Evolutionary conservation across 2,888 invertebrate species (phyloP), one percentile per base, ranked within the genome.

Genomic region (Hydroisotoma schaefferi): DNA sequence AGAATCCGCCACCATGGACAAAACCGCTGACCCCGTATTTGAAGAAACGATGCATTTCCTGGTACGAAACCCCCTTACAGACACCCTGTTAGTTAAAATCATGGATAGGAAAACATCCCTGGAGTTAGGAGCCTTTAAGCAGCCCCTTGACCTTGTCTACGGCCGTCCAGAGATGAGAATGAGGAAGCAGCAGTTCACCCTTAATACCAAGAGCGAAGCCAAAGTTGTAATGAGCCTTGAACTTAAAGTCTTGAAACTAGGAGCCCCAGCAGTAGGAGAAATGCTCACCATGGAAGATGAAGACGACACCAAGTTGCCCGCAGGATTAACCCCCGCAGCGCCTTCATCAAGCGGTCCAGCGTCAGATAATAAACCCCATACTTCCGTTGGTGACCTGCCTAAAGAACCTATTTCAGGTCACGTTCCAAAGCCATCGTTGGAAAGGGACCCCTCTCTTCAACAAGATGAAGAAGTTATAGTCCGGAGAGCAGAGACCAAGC

Each of bases 11-110:
- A 46, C 46, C 6, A 12, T 46, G 3, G 46, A 46, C 15, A 46
- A 46, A 25, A 72, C 72, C 0, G 88, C 87, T 69, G 87, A 90
- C 75, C 98, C 98, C 0, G 88, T 94, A 53, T 98, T 90, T 85
- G 95, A 97, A 78, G 88, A 93, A 76, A 93, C 94, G 6, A 94
- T 94, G 78, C 87, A 91, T 2, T 95, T 95, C 80, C 83, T 97
- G 38, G 88, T 97, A 2, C 84, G 86, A 70, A 92, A 97, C 80
- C 94, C 95, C 0, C 90, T 93, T 75, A 87, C 88, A 27, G 91
- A 95, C 75, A 85, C 86, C 15, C 76, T 98, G 20, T 87, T 89
- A 69, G 79, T 97, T 27, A 89, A 88, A 82, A 88, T 92, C 67
- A 69, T 73, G 62, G 72, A 72, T 40, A 43, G 46, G 23, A 73